Evolutionary conservation across 2,797 vertebrate species (phyloP).

Genomic region (Cottoperca gobio): DNA sequence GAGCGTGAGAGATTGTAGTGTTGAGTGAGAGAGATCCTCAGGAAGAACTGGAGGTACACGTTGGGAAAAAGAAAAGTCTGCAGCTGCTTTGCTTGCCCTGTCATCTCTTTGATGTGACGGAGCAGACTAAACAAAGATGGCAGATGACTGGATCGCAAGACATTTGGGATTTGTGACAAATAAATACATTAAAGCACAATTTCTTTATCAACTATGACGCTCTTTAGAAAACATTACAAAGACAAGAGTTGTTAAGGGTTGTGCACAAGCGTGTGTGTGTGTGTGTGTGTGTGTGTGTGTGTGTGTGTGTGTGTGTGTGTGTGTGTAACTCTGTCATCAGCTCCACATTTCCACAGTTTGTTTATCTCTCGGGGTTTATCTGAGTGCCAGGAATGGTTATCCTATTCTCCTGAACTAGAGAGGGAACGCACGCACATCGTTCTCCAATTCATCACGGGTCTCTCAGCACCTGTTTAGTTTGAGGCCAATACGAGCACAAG

Average conservation of each 20-base stretch:
- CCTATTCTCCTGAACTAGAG: constrained; percentile 19
- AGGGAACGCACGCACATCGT: constrained; percentile 11
- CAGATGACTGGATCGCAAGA: constrained; percentile 2
- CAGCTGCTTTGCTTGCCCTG: not conserved
- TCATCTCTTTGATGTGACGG: constrained; percentile 34
- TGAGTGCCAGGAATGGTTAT: constrained; percentile 31
- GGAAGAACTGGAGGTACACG: not conserved
- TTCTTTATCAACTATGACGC: not conserved
- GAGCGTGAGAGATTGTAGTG: too few relatives aligned
- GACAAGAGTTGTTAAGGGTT: not conserved
- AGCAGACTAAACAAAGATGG: constrained; percentile 9
- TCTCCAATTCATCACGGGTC: constrained; percentile 1
- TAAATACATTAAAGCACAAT: not conserved
- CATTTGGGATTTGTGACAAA: constrained; percentile 11
- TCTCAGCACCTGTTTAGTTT: constrained; percentile 5
- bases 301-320: not conserved
- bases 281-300: not conserved
- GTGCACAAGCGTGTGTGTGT: not conserved
- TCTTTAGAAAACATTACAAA: not conserved
- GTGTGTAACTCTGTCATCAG: constrained; percentile 22
- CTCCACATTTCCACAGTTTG: constrained; percentile 35
- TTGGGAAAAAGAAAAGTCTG: not conserved
- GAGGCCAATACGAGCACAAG: not conserved
- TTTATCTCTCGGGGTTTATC: constrained; percentile 48
- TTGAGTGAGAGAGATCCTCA: not conserved